These are phyloP conservation scores for Regulus satrapa DNA, from an alignment of 2,113 vertebrate species.

Conservation along the genomic window DNA sequence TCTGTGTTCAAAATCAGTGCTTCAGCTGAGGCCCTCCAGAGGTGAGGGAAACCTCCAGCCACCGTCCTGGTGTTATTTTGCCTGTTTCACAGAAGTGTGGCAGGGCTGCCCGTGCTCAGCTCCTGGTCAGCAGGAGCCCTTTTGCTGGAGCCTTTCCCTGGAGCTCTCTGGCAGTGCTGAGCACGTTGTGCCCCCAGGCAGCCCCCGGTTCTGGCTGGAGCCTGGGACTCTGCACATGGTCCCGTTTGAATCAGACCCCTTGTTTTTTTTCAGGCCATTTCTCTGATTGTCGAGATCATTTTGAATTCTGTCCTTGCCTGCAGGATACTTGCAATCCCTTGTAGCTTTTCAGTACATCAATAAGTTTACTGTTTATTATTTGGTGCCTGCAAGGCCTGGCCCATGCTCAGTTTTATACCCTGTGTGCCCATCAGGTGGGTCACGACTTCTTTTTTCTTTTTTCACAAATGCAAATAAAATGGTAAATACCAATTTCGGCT, in stretches of 20 bases:
- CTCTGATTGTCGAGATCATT: conserved; percentile 46
- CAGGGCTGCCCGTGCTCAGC: rapidly evolving
- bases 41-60: background rate
- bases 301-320: conserved; percentile 57
- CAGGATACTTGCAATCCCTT: conserved; percentile 53
- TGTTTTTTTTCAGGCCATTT: conserved; percentile 53
- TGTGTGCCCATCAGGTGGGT: background rate
- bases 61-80: background rate
- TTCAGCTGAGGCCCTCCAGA: background rate
- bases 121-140: background rate
- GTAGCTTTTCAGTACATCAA: conserved; percentile 53
- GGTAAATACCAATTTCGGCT: background rate
- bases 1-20: background rate
- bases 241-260: conserved; percentile 13
- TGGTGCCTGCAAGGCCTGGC: conserved; percentile 17
- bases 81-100: background rate
- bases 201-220: background rate
- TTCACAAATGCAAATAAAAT: background rate
- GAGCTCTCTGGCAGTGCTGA: background rate
- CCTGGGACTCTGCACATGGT: conserved; percentile 28
- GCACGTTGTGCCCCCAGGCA: background rate
- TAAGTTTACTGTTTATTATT: conserved; percentile 63
- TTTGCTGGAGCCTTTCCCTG: background rate
- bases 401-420: conserved; percentile 1
- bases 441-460: background rate